phyloP scores from a whole-genome alignment of 2,113 vertebrate species.

The Aegotheles bennettii region DNA sequence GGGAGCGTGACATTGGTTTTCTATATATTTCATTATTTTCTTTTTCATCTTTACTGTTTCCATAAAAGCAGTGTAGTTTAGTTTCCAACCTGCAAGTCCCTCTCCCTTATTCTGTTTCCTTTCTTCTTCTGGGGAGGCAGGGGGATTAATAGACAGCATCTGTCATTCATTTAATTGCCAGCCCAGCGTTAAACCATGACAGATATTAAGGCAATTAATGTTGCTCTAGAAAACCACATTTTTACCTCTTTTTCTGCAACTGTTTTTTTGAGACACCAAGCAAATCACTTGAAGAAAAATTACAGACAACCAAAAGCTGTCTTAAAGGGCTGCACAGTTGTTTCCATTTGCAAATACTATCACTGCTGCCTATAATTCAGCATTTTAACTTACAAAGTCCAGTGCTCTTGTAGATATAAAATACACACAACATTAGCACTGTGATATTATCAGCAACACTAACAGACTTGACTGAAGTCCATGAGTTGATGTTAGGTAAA shows the following conservation, averaged over 20 bases:
- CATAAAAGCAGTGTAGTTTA: too few relatives aligned
- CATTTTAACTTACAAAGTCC: neutral
- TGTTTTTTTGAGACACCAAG: neutral
- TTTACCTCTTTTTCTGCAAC: neutral
- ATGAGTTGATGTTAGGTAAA: neutral
- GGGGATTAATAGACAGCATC: too few relatives aligned
- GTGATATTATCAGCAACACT: neutral
- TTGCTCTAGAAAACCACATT: neutral
- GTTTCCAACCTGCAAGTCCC: too few relatives aligned
- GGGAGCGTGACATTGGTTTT: too few relatives aligned
- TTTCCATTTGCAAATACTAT: neutral
- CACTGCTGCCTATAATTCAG: neutral
- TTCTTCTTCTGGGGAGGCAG: too few relatives aligned
- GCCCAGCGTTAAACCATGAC: too few relatives aligned
- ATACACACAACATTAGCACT: fast-evolving
- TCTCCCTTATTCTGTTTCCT: too few relatives aligned
- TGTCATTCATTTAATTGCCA: too few relatives aligned
- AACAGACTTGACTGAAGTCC: neutral
- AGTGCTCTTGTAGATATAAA: neutral
- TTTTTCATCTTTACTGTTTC: too few relatives aligned
- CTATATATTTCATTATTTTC: too few relatives aligned
- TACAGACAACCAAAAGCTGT: neutral
- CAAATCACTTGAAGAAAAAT: neutral
- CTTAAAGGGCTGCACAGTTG: neutral
- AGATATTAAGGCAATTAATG: neutral